Evolutionary conservation across 2,888 invertebrate genomes (phyloP), one percentile per base, ranked within the genome.

Genomic region (Eulithis prunata): DNA sequence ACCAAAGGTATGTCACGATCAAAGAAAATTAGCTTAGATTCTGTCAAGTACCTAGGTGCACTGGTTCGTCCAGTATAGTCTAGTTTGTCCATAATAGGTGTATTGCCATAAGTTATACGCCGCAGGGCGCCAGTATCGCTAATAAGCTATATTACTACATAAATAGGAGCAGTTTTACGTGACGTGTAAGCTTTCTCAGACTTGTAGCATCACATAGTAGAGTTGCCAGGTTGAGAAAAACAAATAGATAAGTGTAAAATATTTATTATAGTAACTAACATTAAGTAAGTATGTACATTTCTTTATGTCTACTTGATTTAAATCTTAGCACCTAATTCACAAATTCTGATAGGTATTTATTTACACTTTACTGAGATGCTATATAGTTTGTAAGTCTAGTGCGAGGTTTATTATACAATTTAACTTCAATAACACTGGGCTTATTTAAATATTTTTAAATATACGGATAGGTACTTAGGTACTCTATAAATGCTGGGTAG

Each of bases 341-440:
- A 67, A 68, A 68, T 62, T 51, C 64, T 14, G 14, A 38, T 47
- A n/a, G n/a, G n/a, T n/a, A 38, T 38, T 54, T 87, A 88, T 86
- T 79, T 85, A 88, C 85, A 88, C 75, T 78, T 75, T 66, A 73
- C 69, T 66, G 68, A 58, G 71, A 68, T 64, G 58, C 57, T 64
- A 69, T n/a, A n/a, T n/a, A n/a, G n/a, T 69, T 72, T 66, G 68
- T 79, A 77, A 77, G 64, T 76, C 79, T 84, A 87, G 74, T 86
- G 89, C 89, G 89, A 89, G 89, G 89, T 81, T 76, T 79, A 72
- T 68, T 66, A 69, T 68, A 71, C 65, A 69, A 70, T 68, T 70
- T 68, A 71, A 71, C 63, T 74, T 66, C 71, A 69, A 74, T 70
- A 63, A 62, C 57, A 70, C 62, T 66, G 62, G 67, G 70, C 73